Base-by-base conservation (phyloP, 2,888 invertebrate genomes). In the Dasysyrphus albostriatus region DNA sequence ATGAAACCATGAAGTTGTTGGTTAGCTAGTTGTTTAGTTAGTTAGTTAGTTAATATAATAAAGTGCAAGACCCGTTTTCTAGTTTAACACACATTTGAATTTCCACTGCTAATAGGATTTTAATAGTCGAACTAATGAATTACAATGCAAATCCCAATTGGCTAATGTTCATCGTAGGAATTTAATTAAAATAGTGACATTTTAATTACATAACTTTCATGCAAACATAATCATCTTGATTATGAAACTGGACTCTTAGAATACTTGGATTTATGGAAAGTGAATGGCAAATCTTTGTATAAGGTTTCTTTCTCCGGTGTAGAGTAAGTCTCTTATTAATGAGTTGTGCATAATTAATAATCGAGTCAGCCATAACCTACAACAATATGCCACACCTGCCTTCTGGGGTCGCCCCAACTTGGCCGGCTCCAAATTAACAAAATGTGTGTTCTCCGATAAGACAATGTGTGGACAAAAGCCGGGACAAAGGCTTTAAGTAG, bases 91-190 rank as follows among this genome's bases (percentile, higher is more conserved):
- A 79, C 61, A 75, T 19, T 70, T 59, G 42, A 73, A 72, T 73
- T 77, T 29, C 72, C 67, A 24, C 76, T 44, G 51, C 37, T 84
- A 84, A 84, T 84, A 58, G 4, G 80, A 65, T 58, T 79, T 79
- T 70, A 79, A 79, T 75, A 69, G 78, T 49, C 69, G 44, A 49
- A 70, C 70, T 65, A 79, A 69, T 79, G 69, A 69, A 59, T 74
- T 58, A 29, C 56, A 79, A 70, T 79, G 56, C 56, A 70, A 69
- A 47, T 69, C 51, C 14, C 14, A 32, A 56, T 69, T 69, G 69
- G 54, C 42, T n/a, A 54, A 54, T 74, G 24, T 58, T 65, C 14
- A 58, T 49, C 63, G 51, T 19, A 9, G 34, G 63, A 72, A 75
- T 74, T 61, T 19, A 70, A 54, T 56, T 47, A 37, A 16, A 47